Evolutionary conservation across 2,113 vertebrate genomes (phyloP), one percentile per base, ranked within the genome.

Genomic region (Pseudorhombus dupliciocellatus): DNA sequence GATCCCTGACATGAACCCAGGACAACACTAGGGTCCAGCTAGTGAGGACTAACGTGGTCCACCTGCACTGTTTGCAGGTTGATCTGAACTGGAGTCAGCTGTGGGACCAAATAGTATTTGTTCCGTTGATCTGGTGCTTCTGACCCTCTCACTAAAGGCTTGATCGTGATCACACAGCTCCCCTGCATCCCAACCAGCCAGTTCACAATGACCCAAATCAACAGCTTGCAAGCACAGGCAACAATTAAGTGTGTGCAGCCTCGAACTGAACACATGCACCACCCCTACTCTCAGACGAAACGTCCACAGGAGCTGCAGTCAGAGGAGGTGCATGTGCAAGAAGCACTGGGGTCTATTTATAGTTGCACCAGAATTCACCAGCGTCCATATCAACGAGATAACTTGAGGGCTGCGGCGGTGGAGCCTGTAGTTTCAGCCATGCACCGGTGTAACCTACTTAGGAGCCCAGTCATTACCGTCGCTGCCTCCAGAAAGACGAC

Each of bases 371-470:
- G 62, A 37, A 24, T 20, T 5, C 52, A 46, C 20, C 3, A 31
- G 24, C 48, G 56, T 52, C 28, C n/a, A 56, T 22, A 63, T 64
- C 15, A 37, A 79, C 57, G 25, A 40, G 66, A 74, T 69, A 87
- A 89, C 72, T 87, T 88, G 55, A 24, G 58, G 44, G 20, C 78
- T 86, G 87, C 89, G 84, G 89, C 54, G 25, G 79, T 62, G 55
- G 66, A 54, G 28, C 76, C 77, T 80, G 70, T 78, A 75, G 76
- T 80, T 74, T 31, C 75, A 77, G 78, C 81, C 21, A 50, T 73
- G 81, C 82, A 67, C 80, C 79, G 64, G 80, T 76, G 51, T 86
- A 79, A 89, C 85, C 87, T 81, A 85, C 78, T 87, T 86, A 81
- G 42, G 75, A 61, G 40, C 69, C 61, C 73, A 34, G 65, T 64